phyloP scores from a whole-genome alignment of 2,888 invertebrate genomes.

The Teleogryllus oceanicus region DNA sequence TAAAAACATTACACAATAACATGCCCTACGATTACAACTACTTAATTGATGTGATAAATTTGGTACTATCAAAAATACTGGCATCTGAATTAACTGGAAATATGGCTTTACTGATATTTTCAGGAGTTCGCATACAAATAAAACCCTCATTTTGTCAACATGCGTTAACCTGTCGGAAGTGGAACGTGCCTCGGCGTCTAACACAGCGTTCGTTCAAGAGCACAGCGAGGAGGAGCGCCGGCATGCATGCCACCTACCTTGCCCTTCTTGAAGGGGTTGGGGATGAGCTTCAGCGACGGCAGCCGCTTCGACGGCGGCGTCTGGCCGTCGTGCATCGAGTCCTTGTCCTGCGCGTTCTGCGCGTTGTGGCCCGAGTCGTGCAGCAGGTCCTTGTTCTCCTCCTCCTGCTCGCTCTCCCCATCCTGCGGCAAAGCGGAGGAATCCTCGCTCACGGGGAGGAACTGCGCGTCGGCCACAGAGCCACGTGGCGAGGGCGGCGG shows the following conservation, averaged over 20 bases:
- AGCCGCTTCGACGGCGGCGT: slow-evolving; percentile 20
- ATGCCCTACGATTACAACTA: no score
- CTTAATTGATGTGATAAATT: no score
- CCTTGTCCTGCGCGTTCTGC: slow-evolving; percentile 18
- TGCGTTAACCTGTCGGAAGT: not conserved
- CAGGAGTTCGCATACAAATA: not conserved
- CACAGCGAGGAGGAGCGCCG: no score
- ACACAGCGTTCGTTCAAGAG: no score
- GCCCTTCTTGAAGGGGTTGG: slow-evolving; percentile 56
- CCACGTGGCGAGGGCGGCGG: no score
- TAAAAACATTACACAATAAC: no score
- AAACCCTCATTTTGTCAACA: not conserved
- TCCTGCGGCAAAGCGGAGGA: slow-evolving; percentile 34
- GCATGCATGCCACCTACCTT: slow-evolving; percentile 42
- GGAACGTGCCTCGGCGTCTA: slow-evolving; percentile 39
- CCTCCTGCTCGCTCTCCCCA: slow-evolving; percentile 38
- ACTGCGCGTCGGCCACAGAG: no score
- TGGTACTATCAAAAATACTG: no score
- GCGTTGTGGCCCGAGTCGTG: slow-evolving; percentile 38
- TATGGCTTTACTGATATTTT: no score
- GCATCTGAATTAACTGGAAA: no score
- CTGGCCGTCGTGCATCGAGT: slow-evolving; percentile 1
- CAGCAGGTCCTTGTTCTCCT: slow-evolving; percentile 41
- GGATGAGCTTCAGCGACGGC: slow-evolving; percentile 46
- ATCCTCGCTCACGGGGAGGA: no score